Conservation (phyloP, 2,888 invertebrate species). For the Seladonia tumulorum region DNA sequence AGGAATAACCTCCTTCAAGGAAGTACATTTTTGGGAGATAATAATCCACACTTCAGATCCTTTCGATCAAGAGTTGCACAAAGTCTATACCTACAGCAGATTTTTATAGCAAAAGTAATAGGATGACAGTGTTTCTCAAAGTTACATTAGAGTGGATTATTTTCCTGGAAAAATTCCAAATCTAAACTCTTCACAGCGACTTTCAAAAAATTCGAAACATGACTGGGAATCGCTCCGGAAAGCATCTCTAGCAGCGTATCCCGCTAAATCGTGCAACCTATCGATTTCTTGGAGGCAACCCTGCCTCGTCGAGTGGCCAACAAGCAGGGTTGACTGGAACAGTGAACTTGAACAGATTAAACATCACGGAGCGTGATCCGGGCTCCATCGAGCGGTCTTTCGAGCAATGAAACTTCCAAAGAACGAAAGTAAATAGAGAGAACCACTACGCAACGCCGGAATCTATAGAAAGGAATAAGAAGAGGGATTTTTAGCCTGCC, state of each 20-base stretch:
- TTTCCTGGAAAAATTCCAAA: no score
- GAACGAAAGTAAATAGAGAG: constrained; percentile 67
- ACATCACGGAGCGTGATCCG: not conserved
- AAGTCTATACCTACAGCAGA: no score
- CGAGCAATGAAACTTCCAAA: constrained; percentile 47
- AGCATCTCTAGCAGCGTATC: not conserved
- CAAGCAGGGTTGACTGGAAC: not conserved
- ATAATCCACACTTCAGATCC: no score
- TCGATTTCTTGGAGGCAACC: not conserved
- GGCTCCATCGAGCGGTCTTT: constrained; percentile 12
- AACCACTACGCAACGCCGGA: constrained; percentile 54
- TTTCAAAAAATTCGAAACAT: not conserved
- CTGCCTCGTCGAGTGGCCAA: not conserved
- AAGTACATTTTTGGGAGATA: no score
- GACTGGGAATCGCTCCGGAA: no score
- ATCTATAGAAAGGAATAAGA: constrained; percentile 49
- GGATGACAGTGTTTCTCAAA: no score
- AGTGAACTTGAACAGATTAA: constrained; percentile 6
- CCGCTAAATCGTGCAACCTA: not conserved
- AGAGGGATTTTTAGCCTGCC: constrained; percentile 52
- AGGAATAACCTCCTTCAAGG: no score
- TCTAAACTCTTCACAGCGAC: not conserved
- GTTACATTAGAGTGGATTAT: not conserved
- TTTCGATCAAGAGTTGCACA: no score
- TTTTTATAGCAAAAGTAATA: no score